Percentiles rank a stretch among this genome's conserved stretches.
These are phyloP conservation scores for Chrysolophus pictus DNA, from an alignment of 2,797 vertebrate species.

Conservation along the genomic window DNA sequence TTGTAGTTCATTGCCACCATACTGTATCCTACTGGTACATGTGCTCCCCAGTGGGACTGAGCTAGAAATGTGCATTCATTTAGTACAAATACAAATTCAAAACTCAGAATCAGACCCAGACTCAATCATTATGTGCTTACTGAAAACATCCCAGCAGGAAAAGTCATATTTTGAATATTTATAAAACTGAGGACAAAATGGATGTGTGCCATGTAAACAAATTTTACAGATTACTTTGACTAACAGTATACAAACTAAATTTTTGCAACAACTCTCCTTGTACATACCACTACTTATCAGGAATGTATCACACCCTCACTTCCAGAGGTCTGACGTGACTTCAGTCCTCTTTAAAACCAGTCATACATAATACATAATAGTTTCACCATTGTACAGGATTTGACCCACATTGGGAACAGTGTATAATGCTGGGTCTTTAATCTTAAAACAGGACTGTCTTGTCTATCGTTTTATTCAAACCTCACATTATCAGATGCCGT, in stretches of 20 bases:
- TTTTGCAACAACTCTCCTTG: background rate
- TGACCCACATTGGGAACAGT: background rate
- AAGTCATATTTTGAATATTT: background rate
- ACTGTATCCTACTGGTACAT: background rate
- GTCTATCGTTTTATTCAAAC: background rate
- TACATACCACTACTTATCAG: accelerated
- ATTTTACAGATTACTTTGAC: background rate
- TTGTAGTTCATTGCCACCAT: accelerated
- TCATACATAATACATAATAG: background rate
- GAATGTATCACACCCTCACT: background rate
- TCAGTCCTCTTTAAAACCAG: background rate
- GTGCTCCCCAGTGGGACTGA: background rate
- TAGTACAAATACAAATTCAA: background rate
- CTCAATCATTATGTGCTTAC: background rate
- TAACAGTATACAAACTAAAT: background rate
- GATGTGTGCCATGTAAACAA: background rate
- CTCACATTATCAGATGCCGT: background rate
- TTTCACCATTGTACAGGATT: background rate
- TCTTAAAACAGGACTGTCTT: background rate
- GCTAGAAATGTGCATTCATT: background rate
- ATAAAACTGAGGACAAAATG: background rate
- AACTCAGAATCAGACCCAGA: background rate
- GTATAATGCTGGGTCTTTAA: background rate
- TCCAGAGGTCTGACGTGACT: background rate
- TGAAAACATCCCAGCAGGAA: background rate